phyloP scores from a whole-genome alignment of 2,113 vertebrate genomes.

The Labrus mixtus region DNA sequence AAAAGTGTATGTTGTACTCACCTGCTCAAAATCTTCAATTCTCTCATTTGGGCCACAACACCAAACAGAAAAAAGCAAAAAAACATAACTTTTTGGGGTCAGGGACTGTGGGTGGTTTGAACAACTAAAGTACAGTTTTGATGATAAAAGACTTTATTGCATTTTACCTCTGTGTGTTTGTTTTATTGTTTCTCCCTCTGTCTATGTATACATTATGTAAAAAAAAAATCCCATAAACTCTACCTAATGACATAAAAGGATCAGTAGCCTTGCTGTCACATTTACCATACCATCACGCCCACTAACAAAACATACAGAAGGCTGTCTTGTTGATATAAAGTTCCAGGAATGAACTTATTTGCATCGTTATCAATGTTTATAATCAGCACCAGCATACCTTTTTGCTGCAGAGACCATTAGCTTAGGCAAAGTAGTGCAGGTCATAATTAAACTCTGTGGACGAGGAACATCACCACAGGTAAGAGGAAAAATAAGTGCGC shows the following conservation, averaged over 20 bases:
- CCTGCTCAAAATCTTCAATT: neutral
- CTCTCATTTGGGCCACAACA: neutral
- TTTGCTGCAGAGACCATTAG: conserved; percentile 4
- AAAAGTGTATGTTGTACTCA: neutral
- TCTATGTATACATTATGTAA: too few species aligned
- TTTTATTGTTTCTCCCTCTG: neutral
- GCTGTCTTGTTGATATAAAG: conserved; percentile 18
- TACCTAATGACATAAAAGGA: too few species aligned
- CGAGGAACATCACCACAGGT: conserved; percentile 34
- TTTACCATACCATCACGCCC: neutral
- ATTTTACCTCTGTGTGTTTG: neutral
- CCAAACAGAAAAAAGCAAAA: neutral
- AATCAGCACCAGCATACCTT: conserved; percentile 10
- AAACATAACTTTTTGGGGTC: neutral
- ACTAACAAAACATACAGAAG: conserved; percentile 12
- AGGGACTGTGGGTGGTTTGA: conserved; percentile 20
- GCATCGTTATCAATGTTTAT: conserved; percentile 68
- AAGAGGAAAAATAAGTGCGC: conserved; percentile 3
- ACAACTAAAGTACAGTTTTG: conserved; percentile 16
- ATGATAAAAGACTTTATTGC: neutral
- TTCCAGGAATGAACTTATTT: conserved; percentile 60
- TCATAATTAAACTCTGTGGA: conserved; percentile 7
- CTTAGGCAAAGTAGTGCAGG: conserved; percentile 50
- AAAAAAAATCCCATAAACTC: too few species aligned
- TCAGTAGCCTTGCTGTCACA: neutral